Percentiles rank a stretch among this genome's conserved stretches.
Evolutionary conservation across 2,113 vertebrate species (phyloP).

Genomic region (Callocephalon fimbriatum): DNA sequence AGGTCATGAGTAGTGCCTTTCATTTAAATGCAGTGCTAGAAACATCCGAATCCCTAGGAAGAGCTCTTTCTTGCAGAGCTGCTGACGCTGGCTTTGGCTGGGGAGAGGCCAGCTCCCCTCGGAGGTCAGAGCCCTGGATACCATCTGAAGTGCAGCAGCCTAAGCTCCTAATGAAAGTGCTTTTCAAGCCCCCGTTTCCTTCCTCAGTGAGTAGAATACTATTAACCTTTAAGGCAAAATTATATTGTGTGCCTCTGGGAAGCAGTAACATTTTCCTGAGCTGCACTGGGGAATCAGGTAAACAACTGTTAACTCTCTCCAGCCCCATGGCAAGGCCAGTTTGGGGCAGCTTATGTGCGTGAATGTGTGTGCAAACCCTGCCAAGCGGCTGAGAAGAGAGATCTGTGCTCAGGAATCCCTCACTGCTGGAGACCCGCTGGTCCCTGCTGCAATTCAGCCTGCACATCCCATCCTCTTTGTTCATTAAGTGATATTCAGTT

Average conservation of each 20-base stretch:
- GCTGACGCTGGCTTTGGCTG: neutral
- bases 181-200: slow-evolving; percentile 34
- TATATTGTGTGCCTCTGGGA: slow-evolving; percentile 68
- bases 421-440: neutral
- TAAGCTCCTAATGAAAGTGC: slow-evolving; percentile 14
- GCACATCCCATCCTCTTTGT: rapidly evolving
- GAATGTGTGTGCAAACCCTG: neutral
- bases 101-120: neutral
- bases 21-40: neutral
- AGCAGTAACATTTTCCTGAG: slow-evolving; percentile 69
- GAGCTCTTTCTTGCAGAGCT: neutral
- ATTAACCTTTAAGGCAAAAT: slow-evolving; percentile 79
- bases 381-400: neutral
- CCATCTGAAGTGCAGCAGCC: neutral
- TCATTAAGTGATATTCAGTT: neutral
- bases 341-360: rapidly evolving
- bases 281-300: slow-evolving; percentile 29
- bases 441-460: neutral
- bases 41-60: neutral
- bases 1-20: neutral
- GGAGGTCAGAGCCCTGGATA: neutral
- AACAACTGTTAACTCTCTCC: slow-evolving; percentile 49
- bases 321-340: neutral
- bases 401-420: neutral
- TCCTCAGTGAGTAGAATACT: slow-evolving; percentile 51